phyloP scores from a whole-genome alignment of 1,140 invertebrate genomes.

The Branchinecta lindahli region DNA sequence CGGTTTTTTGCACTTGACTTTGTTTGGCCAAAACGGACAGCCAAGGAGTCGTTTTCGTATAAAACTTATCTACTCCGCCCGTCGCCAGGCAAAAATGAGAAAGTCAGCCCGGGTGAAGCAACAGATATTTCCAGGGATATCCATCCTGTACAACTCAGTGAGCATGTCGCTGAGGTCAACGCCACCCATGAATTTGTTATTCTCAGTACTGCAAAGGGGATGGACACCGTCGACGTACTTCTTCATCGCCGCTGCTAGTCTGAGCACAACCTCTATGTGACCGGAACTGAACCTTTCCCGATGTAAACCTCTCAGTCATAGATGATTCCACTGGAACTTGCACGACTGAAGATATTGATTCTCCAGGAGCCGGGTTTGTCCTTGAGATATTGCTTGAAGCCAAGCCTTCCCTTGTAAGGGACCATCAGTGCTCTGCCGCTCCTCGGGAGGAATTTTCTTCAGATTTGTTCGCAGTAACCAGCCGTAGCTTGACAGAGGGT shows the following conservation, averaged over 20 bases:
- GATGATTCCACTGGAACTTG: constrained; percentile 28
- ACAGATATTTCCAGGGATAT: constrained; percentile 15
- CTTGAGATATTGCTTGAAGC: constrained; percentile 23
- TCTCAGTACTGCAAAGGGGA: constrained; percentile 26
- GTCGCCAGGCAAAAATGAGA: too few species aligned
- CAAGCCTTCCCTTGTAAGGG: constrained; percentile 27
- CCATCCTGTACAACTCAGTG: constrained; percentile 29
- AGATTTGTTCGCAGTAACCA: constrained; percentile 14
- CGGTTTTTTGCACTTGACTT: too few species aligned
- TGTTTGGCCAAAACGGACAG: too few species aligned
- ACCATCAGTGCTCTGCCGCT: constrained; percentile 16
- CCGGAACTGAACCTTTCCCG: constrained; percentile 25
- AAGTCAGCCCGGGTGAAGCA: too few species aligned
- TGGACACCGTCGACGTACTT: constrained; percentile 23
- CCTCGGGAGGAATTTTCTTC: constrained; percentile 25
- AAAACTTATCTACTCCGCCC: too few species aligned
- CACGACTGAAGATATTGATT: constrained; percentile 24
- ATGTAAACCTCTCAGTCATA: constrained; percentile 29
- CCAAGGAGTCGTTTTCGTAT: too few species aligned
- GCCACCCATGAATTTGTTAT: constrained; percentile 31
- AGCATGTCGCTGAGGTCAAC: constrained; percentile 33
- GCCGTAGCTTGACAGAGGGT: too few species aligned
- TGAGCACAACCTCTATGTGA: constrained; percentile 25
- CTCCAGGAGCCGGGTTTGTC: constrained; percentile 22
- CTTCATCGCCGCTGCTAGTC: constrained; percentile 26